Base-by-base conservation (phyloP, 2,797 vertebrate species). In the Holocentrus rufus region DNA sequence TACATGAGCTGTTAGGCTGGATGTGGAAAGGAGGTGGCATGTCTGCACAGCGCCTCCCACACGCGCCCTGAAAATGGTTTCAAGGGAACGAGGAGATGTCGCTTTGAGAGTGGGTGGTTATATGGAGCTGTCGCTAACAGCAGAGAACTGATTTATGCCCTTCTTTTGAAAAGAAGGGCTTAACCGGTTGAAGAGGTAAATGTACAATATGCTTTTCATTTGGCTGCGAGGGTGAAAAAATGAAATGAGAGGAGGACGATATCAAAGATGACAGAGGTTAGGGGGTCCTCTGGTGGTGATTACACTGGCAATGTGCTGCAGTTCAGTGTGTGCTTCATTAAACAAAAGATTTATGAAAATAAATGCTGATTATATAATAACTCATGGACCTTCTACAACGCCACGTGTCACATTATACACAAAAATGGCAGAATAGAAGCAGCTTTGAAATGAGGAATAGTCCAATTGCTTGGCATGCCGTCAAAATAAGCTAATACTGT, bases 21-120 rank as follows among this genome's bases (percentile, higher is more conserved):
- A 75, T 61, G 42, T 80, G n/a, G 22, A 53, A 25, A 53, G 7
- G n/a, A 14, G 50, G 50, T 53, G 22, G 50, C 50, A 4, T 53
- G 50, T 25, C 8, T 53, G 22, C 1, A 46, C 72, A 65, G 55
- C 54, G 65, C 75, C 76, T 78, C 89, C 81, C 52, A 85, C 72
- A 77, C 65, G 59, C 31, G 27, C 56, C 62, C 78, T 2, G 9
- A 30, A 76, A 69, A n/a, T 44, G 60, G 56, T 77, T 71, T 83
- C 71, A 75, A 63, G 82, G 66, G 18, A 79, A 80, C 56, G 58
- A 77, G 72, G 60, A 77, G 59, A 53, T 79, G 79, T 80, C 81
- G 69, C 70, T 81, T 58, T 69, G 52, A 72, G 64, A 69, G 84
- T 80, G 80, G 82, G 77, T 67, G 77, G 60, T 46, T 69, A 65